phyloP scores from a whole-genome alignment of 2,888 invertebrate genomes.

The Catotricha subobsoleta region DNA sequence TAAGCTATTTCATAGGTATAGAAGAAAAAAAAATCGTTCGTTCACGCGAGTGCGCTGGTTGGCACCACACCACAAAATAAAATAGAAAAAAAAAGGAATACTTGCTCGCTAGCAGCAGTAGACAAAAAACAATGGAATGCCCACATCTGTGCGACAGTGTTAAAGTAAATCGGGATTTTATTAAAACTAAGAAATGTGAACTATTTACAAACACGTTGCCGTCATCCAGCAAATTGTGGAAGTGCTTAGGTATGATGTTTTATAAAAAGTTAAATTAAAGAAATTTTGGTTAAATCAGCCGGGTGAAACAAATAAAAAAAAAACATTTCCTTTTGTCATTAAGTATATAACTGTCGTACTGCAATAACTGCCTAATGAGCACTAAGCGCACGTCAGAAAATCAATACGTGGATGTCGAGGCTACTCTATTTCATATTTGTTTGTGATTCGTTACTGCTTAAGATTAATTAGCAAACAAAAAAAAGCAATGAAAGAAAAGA shows the following conservation, averaged over 20 bases:
- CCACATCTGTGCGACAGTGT: constrained; percentile 48
- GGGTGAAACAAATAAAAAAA: neutral
- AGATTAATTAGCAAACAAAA: too few relatives aligned
- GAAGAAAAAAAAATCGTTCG: too few relatives aligned
- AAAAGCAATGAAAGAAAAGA: too few relatives aligned
- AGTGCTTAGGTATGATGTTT: constrained; percentile 18
- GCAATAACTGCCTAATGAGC: neutral
- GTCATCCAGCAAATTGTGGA: constrained; percentile 24
- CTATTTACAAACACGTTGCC: constrained; percentile 43
- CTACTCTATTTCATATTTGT: too few relatives aligned
- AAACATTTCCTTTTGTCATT: neutral
- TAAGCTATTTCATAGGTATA: too few relatives aligned
- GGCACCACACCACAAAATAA: too few relatives aligned
- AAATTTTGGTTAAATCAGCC: neutral
- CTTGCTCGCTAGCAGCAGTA: too few relatives aligned
- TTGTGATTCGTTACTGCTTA: too few relatives aligned
- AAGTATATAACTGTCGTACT: neutral
- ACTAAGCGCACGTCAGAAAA: neutral
- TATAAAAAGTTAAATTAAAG: too few relatives aligned
- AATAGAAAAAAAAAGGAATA: too few relatives aligned
- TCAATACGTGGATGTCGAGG: constrained; percentile 2
- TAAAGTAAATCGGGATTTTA: constrained; percentile 33
- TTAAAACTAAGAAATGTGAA: constrained; percentile 32
- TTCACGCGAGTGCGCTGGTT: too few relatives aligned
- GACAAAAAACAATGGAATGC: constrained; percentile 45